Conservation (phyloP, 2,113 vertebrate genomes). For the Neoarius graeffei region DNA sequence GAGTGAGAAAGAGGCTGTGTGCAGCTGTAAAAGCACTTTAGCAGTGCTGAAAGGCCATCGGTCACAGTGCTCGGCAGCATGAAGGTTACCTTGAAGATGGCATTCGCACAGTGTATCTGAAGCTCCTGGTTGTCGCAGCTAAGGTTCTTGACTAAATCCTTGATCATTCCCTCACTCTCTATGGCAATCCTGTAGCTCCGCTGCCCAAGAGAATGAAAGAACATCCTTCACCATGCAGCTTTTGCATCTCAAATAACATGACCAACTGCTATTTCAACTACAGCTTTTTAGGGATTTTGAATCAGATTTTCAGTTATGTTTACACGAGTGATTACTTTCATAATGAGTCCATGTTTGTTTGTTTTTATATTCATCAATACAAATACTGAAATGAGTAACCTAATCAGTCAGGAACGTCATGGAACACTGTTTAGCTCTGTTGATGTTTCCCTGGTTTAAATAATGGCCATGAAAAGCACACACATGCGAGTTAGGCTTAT, state of each 20-base stretch:
- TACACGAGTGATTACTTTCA: not conserved
- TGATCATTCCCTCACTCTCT: slow-evolving; percentile 85
- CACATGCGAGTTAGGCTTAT: too few species aligned
- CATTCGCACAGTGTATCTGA: slow-evolving; percentile 90
- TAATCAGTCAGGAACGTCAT: not conserved
- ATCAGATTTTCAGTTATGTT: not conserved
- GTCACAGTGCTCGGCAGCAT: not conserved
- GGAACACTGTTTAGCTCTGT: not conserved
- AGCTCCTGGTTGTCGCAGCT: slow-evolving; percentile 82
- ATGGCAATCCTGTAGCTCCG: slow-evolving; percentile 71
- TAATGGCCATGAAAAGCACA: not conserved
- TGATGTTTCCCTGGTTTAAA: not conserved
- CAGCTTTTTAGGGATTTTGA: not conserved
- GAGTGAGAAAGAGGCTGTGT: not conserved
- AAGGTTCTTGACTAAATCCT: slow-evolving; percentile 87
- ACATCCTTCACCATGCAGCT: not conserved
- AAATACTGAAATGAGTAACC: too few species aligned
- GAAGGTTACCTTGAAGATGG: slow-evolving; percentile 89
- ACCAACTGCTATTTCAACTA: not conserved
- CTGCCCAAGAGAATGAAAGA: slow-evolving; percentile 63
- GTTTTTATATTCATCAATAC: not conserved
- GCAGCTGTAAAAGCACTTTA: slow-evolving; percentile 17
- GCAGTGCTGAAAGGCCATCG: not conserved
- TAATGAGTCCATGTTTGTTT: not conserved
- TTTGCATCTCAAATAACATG: not conserved